Evolutionary conservation across 1,140 invertebrate species (phyloP).

Genomic region (Zaprionus ghesquierei): DNA sequence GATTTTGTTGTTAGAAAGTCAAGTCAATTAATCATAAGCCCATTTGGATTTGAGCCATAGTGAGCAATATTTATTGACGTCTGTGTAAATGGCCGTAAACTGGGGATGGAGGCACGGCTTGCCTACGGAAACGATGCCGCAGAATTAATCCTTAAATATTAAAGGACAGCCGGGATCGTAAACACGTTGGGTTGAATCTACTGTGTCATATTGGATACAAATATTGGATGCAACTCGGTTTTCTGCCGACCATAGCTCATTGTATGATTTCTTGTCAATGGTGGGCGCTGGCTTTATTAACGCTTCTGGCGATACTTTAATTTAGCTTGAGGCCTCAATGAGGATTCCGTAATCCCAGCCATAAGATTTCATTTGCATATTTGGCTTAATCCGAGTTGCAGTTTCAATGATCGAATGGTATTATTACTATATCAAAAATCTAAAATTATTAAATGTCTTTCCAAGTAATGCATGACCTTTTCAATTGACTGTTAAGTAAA

Average conservation of each 20-base stretch:
- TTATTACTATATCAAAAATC: too few relatives aligned
- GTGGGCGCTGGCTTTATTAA: not conserved
- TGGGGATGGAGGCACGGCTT: conserved; percentile 7
- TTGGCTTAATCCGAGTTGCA: not conserved
- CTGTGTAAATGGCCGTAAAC: conserved; percentile 32
- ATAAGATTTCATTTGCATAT: not conserved
- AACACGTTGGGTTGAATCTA: not conserved
- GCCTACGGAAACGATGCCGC: conserved; percentile 33
- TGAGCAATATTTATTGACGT: conserved; percentile 8
- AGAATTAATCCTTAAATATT: conserved; percentile 18
- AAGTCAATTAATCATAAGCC: too few relatives aligned
- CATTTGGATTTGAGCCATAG: not conserved
- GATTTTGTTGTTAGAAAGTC: too few relatives aligned
- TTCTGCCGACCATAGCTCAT: not conserved
- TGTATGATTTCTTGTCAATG: not conserved
- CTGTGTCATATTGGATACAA: conserved; percentile 6
- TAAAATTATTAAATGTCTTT: too few relatives aligned
- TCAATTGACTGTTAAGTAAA: too few relatives aligned
- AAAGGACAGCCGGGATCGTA: conserved; percentile 40
- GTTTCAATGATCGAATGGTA: too few relatives aligned
- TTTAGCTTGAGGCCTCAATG: not conserved
- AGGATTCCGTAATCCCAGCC: conserved; percentile 16
- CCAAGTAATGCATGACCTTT: too few relatives aligned
- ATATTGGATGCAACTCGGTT: not conserved
- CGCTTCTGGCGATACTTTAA: not conserved